Conservation (phyloP, 2,797 vertebrate species). For the Micrastur ruficollis region DNA sequence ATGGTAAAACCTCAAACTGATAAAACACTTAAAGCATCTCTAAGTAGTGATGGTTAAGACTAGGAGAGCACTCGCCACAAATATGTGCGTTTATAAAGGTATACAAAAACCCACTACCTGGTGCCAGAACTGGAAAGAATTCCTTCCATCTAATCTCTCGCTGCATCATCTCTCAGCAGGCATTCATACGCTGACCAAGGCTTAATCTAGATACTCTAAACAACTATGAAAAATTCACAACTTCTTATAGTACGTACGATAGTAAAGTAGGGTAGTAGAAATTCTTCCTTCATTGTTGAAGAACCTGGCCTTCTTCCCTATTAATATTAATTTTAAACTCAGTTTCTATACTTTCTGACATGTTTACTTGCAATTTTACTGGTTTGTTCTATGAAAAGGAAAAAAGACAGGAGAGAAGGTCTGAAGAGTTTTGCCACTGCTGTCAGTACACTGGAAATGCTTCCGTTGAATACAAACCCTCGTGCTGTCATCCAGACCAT, state of each 20-base stretch:
- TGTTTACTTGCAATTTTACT: slow-evolving; percentile 20
- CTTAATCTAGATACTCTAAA: neutral
- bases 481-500: neutral
- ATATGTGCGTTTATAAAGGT: neutral
- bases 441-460: slow-evolving; percentile 34
- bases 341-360: slow-evolving; percentile 20
- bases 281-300: neutral
- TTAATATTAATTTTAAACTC: slow-evolving; percentile 19
- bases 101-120: neutral
- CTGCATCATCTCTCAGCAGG: neutral
- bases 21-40: neutral
- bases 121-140: neutral
- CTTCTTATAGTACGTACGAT: neutral
- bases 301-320: neutral
- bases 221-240: neutral
- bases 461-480: neutral
- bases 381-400: neutral
- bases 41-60: neutral
- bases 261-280: neutral
- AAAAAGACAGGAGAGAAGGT: neutral
- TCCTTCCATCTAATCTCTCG: neutral
- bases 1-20: neutral
- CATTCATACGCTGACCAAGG: neutral
- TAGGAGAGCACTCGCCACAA: neutral
- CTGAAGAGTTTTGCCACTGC: slow-evolving; percentile 37